phyloP scores from a whole-genome alignment of 2,113 vertebrate species.

The Turnix velox region DNA sequence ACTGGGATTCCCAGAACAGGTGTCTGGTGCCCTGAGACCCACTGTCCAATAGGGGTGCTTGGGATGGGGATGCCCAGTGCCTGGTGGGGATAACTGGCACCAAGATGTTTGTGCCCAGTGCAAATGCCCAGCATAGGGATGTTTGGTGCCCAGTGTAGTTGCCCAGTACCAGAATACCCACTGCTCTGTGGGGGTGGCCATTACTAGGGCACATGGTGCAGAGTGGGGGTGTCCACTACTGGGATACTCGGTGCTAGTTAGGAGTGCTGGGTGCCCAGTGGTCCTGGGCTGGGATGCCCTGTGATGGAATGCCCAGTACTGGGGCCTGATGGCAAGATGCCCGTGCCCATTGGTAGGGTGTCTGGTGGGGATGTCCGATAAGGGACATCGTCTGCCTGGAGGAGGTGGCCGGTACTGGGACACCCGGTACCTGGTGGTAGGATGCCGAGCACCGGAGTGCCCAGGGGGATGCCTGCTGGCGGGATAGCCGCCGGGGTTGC shows the following conservation, averaged over 20 bases:
- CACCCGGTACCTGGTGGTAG: background rate
- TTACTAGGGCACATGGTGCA: background rate
- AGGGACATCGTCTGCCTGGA: background rate
- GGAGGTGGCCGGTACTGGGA: background rate
- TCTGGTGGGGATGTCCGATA: too few species aligned
- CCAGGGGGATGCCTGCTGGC: background rate
- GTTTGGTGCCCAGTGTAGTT: background rate
- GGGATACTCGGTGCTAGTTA: background rate
- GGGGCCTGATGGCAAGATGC: background rate
- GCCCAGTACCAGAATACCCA: too few species aligned
- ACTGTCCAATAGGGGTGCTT: background rate
- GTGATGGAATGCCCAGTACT: background rate
- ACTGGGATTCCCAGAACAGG: background rate
- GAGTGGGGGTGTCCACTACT: background rate
- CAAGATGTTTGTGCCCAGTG: background rate
- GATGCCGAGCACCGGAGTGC: background rate
- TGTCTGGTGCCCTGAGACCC: background rate
- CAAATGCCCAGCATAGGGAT: accelerated
- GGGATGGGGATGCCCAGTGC: background rate
- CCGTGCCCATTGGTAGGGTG: background rate
- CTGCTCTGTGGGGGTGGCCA: background rate
- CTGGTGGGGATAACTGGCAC: too few species aligned
- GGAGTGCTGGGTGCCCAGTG: background rate
- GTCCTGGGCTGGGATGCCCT: too few species aligned
- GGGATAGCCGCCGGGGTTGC: background rate